Evolutionary conservation across 2,113 vertebrate species (phyloP).

Genomic region (Peromyscus maniculatus): DNA sequence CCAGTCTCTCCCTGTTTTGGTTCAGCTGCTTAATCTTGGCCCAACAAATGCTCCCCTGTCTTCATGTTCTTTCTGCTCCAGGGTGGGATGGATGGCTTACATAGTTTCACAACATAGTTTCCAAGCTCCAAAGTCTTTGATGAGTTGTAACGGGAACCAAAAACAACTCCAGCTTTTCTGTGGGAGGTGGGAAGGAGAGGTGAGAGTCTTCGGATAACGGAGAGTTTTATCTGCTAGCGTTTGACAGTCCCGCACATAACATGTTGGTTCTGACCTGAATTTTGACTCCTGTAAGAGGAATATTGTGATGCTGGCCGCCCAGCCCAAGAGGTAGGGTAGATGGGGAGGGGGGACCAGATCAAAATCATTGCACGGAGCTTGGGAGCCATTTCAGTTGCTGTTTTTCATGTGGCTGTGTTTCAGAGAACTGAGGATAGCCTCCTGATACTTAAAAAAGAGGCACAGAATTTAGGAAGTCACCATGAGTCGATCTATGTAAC

Average conservation of each 20-base stretch:
- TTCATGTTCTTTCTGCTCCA: slow-evolving; percentile 27
- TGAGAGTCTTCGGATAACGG: slow-evolving; percentile 6
- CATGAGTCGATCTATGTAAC: not conserved
- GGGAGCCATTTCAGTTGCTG: not conserved
- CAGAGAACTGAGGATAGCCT: not conserved
- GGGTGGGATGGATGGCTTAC: not conserved
- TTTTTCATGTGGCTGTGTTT: not conserved
- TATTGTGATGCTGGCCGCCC: not conserved
- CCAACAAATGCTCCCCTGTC: slow-evolving; percentile 17
- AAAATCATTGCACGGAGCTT: not conserved
- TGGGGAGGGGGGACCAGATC: not conserved
- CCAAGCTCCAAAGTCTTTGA: not conserved
- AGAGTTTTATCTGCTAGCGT: not conserved
- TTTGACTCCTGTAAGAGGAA: slow-evolving; percentile 36
- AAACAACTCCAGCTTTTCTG: slow-evolving; percentile 27
- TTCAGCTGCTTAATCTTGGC: not conserved
- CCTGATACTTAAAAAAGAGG: slow-evolving; percentile 21
- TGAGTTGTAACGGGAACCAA: not conserved
- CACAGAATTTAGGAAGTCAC: not conserved
- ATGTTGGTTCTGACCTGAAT: slow-evolving; percentile 52
- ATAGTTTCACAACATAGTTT: slow-evolving; percentile 11
- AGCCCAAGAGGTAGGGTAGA: not conserved
- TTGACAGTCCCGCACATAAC: not conserved
- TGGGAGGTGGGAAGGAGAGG: not conserved
- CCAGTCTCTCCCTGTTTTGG: slow-evolving; percentile 28